Conservation (phyloP, 2,113 vertebrate species). For the Nerophis ophidion region DNA sequence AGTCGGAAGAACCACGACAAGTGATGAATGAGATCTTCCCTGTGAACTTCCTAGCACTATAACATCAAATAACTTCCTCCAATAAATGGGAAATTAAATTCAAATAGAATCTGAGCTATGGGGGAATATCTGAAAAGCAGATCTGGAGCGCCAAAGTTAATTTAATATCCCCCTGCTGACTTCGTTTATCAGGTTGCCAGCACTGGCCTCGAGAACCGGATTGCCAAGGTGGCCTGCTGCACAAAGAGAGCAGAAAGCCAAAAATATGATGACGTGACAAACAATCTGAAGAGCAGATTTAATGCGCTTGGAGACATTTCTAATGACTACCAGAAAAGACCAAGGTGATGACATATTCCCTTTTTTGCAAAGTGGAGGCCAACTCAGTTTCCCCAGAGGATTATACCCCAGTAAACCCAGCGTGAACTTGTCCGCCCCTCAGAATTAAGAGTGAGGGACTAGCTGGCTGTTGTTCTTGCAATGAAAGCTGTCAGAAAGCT, state of each 20-base stretch:
- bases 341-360: constrained; percentile 45
- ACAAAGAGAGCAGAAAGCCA: constrained; percentile 45
- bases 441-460: constrained; percentile 40
- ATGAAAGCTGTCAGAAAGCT: constrained; percentile 57
- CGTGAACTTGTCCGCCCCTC: constrained; percentile 42
- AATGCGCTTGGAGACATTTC: constrained; percentile 30
- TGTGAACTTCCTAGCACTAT: constrained; percentile 13
- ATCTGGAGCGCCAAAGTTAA: constrained; percentile 47
- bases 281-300: constrained; percentile 33
- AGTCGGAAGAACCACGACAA: constrained; percentile 5
- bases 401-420: constrained; percentile 28
- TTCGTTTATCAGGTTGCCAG: constrained; percentile 44
- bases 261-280: constrained; percentile 37
- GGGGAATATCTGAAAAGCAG: constrained; percentile 50
- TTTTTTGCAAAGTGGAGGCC: constrained; percentile 29
- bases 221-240: constrained; percentile 30
- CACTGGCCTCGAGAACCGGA: constrained; percentile 36
- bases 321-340: constrained; percentile 43
- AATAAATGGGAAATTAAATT: constrained; percentile 43
- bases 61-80: constrained; percentile 25
- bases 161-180: constrained; percentile 40
- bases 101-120: constrained; percentile 38
- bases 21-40: constrained; percentile 22
- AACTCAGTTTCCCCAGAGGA: constrained; percentile 27
- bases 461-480: constrained; percentile 65